These are phyloP conservation scores for Leptinotarsa peninsularis DNA, from an alignment of 2,888 invertebrate genomes.

Conservation along the genomic window DNA sequence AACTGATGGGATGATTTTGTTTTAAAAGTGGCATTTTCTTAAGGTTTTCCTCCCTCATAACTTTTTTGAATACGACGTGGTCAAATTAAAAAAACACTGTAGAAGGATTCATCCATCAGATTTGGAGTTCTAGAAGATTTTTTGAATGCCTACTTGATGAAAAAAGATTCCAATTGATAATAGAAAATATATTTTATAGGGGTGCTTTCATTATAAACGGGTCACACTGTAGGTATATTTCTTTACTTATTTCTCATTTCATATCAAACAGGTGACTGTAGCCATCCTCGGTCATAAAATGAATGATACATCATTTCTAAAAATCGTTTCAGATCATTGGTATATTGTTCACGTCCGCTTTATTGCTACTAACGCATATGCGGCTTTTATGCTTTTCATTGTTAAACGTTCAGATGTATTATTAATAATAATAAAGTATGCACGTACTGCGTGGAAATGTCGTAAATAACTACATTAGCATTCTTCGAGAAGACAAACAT, in stretches of 20 bases:
- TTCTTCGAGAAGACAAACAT: constrained; percentile 22
- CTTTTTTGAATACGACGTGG: no score
- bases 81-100: no score
- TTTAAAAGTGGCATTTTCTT: no score
- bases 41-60: no score
- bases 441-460: constrained; percentile 42
- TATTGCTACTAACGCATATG: constrained; percentile 45
- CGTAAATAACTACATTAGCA: constrained; percentile 43
- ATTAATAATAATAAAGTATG: constrained; percentile 43
- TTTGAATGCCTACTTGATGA: no score
- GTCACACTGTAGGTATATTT: no score
- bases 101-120: no score
- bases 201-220: no score
- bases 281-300: not conserved
- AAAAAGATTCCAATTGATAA: no score
- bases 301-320: constrained; percentile 22
- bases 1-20: no score
- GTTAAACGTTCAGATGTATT: constrained; percentile 41
- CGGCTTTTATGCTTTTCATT: constrained; percentile 47
- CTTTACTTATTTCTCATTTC: not conserved
- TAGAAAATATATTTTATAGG: no score
- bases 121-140: no score
- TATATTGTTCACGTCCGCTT: constrained; percentile 44
- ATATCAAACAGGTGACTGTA: not conserved
- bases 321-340: constrained; percentile 37